Evolutionary conservation across 2,888 invertebrate genomes (phyloP).

Genomic region (Megaustenia siamemsis): DNA sequence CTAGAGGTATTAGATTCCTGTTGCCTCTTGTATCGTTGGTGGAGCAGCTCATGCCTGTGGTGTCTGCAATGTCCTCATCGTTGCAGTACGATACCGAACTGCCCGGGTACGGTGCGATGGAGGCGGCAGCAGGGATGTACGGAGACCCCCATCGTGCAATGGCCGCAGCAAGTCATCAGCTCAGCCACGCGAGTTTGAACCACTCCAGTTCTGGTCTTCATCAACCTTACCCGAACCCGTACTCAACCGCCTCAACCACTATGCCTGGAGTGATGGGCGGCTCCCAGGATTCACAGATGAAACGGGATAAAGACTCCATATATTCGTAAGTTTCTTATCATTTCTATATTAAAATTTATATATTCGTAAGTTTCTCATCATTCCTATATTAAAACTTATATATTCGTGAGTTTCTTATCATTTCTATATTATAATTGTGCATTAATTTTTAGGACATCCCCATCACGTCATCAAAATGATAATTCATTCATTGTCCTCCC

Average conservation of each 20-base stretch:
- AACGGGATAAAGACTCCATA: conserved; percentile 98
- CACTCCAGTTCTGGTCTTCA: conserved; percentile 67
- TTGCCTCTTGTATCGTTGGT: conserved; percentile 11
- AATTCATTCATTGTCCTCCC: no score
- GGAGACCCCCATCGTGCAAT: conserved; percentile 72
- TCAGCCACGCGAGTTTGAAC: conserved; percentile 68
- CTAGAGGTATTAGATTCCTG: neutral
- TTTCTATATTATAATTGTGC: neutral
- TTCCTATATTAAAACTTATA: no score
- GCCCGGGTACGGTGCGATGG: conserved; percentile 71
- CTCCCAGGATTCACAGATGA: conserved; percentile 81
- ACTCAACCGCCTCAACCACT: conserved; percentile 63
- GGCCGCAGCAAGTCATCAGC: conserved; percentile 61
- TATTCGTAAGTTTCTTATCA: conserved; percentile 90
- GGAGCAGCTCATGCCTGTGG: conserved; percentile 51
- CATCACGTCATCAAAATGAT: no score
- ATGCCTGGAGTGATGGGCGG: conserved; percentile 63
- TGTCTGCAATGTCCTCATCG: conserved; percentile 50
- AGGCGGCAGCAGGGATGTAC: conserved; percentile 68
- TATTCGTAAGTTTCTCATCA: neutral
- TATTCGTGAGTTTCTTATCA: conserved; percentile 90
- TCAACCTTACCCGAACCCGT: conserved; percentile 68
- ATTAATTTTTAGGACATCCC: no score
- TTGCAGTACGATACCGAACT: conserved; percentile 75
- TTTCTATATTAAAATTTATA: neutral